Base-by-base conservation (phyloP, 2,113 vertebrate genomes). In the Anguilla japonica region DNA sequence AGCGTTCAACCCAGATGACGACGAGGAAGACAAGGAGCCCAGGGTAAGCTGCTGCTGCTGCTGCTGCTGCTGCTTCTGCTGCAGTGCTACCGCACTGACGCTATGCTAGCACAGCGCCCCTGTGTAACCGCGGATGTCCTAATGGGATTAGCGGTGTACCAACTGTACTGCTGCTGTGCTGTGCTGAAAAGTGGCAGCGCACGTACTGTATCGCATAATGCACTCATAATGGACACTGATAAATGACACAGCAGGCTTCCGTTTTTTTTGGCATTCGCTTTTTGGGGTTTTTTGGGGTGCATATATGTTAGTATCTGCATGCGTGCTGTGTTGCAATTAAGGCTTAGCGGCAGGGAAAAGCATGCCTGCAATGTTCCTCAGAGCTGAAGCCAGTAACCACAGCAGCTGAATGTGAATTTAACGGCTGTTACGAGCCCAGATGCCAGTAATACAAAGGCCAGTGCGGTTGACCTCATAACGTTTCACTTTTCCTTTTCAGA, bases 1-100 rank as follows among this genome's bases (percentile, higher is more conserved):
- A 95, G 95, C 98, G 26, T 99, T 98, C 92, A 99, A 99, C 93
- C 98, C 98, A 50, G 98, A 99, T 94, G 98, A 99, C 89, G 98
- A 99, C 89, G 98, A 99, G 15, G 98, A 99, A 0, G 98, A 99
- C 14, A 93, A 96, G 89, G 98, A 99, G 89, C 96, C 97, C 87
- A 92, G 97, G 96, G 98, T 99, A 34, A n/a, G 60, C 5, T 78
- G 40, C n/a, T 40, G 20, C 16, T 81, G 79, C 34, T 18, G 40
- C 79, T 5, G 22, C 13, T 11, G 20, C 22, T 71, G 22, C 4
- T 20, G 0, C 26, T 3, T 20, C 7, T n/a, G 26, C 71, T 29
- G 71, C 71, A 75, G 71, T 75, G 71, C 11, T 75, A 34, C 71
- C 34, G 71, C 6, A 29, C 8, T 75, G 71, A 75, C 29, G 22